Evolutionary conservation across 1,140 invertebrate genomes (phyloP), one percentile per base, ranked within the genome.

Genomic region (Anastrepha ludens): DNA sequence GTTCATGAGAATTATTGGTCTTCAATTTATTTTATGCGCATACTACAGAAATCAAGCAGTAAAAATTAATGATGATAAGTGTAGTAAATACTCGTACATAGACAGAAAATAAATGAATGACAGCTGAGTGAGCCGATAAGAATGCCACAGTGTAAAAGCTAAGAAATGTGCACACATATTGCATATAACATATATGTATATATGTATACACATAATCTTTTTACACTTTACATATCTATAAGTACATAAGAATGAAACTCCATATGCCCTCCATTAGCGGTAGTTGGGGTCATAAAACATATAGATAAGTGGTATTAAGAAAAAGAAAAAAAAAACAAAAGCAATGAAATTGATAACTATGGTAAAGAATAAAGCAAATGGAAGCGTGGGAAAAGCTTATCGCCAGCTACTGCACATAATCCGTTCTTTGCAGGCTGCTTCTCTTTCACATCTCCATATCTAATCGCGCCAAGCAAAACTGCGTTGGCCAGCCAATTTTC

Each of bases 311-410:
- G 20, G 17, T 47, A 55, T 67, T 20, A 20, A 55, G 7, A 20
- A 58, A 47, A 74, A 62, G 3, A 62, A 62, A 62, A 62, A 62
- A 17, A 62, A 62, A 62, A 62, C n/a, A 67, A 39, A 8, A 29
- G 17, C n/a, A 67, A 67, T 29, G 29, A 67, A 67, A 5, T 67
- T 29, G 64, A 67, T 20, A 29, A 81, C 41, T 17, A 8, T 29
- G 29, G 74, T 81, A 81, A 81, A 81, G n/a, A 81, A 81, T 55
- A n/a, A 11, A 81, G 8, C 20, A 41, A 81, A 81, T 81, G 74
- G 74, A 81, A 81, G 74, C 74, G 74, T 81, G 74, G 74, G 74
- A 81, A 81, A 81, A 81, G 74, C 74, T 81, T 55, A 55, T 55
- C 20, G 11, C 17, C 74, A 29, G 50, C 47, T 17, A 47, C n/a